These are phyloP conservation scores for Paedocypris micromegethes DNA, from an alignment of 2,797 vertebrate genomes.

Conservation along the genomic window DNA sequence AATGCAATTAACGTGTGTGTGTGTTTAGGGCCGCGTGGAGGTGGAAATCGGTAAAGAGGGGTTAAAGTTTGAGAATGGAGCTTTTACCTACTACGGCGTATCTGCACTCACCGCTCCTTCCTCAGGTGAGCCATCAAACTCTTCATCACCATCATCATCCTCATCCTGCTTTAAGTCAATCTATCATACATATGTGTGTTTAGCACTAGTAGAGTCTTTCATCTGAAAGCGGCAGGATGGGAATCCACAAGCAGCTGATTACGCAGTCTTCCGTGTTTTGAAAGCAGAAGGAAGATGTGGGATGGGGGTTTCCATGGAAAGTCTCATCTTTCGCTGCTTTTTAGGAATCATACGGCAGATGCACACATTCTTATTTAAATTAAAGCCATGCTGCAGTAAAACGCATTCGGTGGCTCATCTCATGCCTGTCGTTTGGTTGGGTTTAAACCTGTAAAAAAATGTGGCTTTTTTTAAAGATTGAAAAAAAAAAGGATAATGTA, in stretches of 20 bases:
- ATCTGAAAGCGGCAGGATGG: neutral
- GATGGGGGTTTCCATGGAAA: neutral
- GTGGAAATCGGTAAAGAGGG: conserved; percentile 92
- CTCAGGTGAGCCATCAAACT: conserved; percentile 66
- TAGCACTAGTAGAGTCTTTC: neutral
- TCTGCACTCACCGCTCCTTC: conserved; percentile 79
- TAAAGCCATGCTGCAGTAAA: no score
- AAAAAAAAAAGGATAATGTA: no score
- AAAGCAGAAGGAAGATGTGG: neutral
- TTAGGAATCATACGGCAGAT: neutral
- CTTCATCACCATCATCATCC: neutral
- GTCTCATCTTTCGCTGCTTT: neutral
- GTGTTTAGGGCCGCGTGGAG: conserved; percentile 81
- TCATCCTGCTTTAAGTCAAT: neutral
- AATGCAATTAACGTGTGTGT: neutral
- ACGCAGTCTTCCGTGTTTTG: neutral
- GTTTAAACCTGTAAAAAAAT: no score
- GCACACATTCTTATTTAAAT: no score
- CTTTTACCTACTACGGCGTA: conserved; percentile 88
- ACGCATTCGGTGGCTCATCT: no score
- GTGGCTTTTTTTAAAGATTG: no score
- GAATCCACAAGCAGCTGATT: neutral
- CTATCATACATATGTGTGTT: no score
- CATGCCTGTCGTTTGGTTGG: no score
- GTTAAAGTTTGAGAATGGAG: conserved; percentile 88